Conservation (phyloP, 2,797 vertebrate genomes). For the Ambastaia sidthimunki region DNA sequence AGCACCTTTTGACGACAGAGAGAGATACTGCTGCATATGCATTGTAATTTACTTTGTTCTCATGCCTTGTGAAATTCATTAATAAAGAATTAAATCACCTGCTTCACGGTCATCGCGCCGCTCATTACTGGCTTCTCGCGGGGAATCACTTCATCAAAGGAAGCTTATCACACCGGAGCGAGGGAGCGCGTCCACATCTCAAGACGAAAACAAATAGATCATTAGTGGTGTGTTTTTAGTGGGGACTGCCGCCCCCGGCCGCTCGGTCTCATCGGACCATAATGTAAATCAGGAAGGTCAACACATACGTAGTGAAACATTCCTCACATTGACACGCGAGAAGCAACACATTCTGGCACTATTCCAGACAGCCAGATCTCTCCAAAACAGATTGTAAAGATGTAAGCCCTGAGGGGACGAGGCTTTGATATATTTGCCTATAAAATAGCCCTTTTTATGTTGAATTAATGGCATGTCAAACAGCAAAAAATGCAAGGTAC, state of each 20-base stretch:
- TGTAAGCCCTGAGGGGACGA: constrained; percentile 8
- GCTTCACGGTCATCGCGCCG: constrained; percentile 24
- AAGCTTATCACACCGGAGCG: constrained; percentile 17
- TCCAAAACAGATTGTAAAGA: constrained; percentile 24
- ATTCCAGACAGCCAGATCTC: constrained; percentile 15
- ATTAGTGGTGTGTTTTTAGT: constrained; percentile 47
- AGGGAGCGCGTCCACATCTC: constrained; percentile 27
- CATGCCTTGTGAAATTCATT: constrained; percentile 19
- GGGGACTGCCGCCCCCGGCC: background rate
- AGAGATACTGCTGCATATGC: constrained; percentile 9
- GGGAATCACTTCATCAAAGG: constrained; percentile 50
- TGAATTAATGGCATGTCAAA: constrained; percentile 19
- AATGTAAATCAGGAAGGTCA: constrained; percentile 39
- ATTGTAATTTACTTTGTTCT: constrained; percentile 25
- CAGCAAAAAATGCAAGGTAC: background rate
- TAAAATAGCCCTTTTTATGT: constrained; percentile 7
- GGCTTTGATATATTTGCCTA: constrained; percentile 33
- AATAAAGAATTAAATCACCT: constrained; percentile 47
- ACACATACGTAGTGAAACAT: constrained; percentile 18
- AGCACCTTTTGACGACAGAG: constrained; percentile 26
- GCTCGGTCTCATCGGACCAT: constrained; percentile 29
- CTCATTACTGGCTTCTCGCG: constrained; percentile 36
- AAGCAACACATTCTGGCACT: background rate
- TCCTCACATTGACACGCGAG: constrained; percentile 19
- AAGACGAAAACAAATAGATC: constrained; percentile 54